phyloP scores from a whole-genome alignment of 2,797 vertebrate species.

The Bradypodion pumilum region DNA sequence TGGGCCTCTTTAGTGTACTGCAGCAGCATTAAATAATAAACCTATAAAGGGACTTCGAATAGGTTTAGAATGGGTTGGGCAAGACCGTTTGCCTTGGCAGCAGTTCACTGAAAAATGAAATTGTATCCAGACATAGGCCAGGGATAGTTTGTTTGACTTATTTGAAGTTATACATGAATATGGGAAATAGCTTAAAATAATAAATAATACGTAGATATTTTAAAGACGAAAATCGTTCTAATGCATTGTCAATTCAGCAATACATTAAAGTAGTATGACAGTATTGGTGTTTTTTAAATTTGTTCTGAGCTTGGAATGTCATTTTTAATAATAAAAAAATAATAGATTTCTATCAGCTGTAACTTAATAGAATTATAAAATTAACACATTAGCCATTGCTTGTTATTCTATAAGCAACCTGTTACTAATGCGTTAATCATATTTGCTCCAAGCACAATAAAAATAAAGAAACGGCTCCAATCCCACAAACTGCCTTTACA shows the following conservation, averaged over 20 bases:
- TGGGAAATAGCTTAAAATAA: constrained; percentile 43
- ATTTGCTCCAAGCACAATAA: background rate
- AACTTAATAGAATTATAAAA: no score
- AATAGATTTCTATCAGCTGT: background rate
- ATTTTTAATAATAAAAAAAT: background rate
- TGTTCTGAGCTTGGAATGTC: background rate
- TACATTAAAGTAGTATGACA: constrained; percentile 18
- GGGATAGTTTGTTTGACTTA: constrained; percentile 44
- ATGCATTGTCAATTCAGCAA: background rate
- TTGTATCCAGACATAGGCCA: constrained; percentile 49
- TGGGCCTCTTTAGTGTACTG: constrained; percentile 55
- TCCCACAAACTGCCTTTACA: no score
- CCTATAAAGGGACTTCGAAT: constrained; percentile 59
- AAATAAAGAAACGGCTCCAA: no score
- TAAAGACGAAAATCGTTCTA: background rate
- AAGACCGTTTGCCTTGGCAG: constrained; percentile 51
- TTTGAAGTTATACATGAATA: constrained; percentile 37
- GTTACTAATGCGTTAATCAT: constrained; percentile 10
- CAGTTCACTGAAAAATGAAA: constrained; percentile 53
- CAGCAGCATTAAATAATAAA: constrained; percentile 61
- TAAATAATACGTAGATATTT: constrained; percentile 7
- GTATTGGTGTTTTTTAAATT: background rate
- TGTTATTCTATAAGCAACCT: background rate
- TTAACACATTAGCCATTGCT: constrained; percentile 1
- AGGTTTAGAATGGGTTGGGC: constrained; percentile 55